Evolutionary conservation across 2,888 invertebrate species (phyloP).

Genomic region (Epirrhoe alternata): DNA sequence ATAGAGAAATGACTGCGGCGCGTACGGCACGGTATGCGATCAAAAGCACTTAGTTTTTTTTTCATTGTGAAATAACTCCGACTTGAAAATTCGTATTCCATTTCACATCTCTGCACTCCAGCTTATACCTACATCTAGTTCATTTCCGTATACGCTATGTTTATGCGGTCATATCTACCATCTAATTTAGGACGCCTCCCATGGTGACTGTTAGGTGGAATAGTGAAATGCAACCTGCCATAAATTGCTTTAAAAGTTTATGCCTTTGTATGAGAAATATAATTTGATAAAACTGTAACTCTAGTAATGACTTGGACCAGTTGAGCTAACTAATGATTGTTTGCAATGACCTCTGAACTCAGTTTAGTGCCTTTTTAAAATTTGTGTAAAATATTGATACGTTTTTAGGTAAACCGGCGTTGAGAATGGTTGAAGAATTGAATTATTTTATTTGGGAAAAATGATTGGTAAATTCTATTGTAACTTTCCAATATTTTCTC

Average conservation of each 20-base stretch:
- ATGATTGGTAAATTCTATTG: background rate
- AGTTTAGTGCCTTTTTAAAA: too few species aligned
- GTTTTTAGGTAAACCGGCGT: too few species aligned
- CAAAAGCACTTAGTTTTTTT: too few species aligned
- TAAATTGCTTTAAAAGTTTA: conserved; percentile 5
- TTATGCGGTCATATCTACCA: conserved; percentile 50
- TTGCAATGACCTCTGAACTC: too few species aligned
- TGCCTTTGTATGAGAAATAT: background rate
- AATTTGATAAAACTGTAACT: background rate
- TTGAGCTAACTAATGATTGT: too few species aligned
- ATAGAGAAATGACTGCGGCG: too few species aligned
- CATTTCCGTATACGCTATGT: conserved; percentile 57
- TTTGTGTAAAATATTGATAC: too few species aligned
- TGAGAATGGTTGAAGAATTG: too few species aligned
- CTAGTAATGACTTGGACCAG: background rate
- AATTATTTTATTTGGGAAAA: too few species aligned
- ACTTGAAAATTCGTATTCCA: background rate
- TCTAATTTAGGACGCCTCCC: conserved; percentile 53
- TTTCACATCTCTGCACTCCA: conserved; percentile 6
- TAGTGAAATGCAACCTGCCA: conserved; percentile 4
- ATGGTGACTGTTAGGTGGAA: conserved; percentile 11
- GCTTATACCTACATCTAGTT: conserved; percentile 43
- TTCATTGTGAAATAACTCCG: background rate
- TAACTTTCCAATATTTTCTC: background rate
- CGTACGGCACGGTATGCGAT: too few species aligned